Evolutionary conservation across 2,113 vertebrate species (phyloP), one percentile per base, ranked within the genome.

Genomic region (Aramus guarauna): DNA sequence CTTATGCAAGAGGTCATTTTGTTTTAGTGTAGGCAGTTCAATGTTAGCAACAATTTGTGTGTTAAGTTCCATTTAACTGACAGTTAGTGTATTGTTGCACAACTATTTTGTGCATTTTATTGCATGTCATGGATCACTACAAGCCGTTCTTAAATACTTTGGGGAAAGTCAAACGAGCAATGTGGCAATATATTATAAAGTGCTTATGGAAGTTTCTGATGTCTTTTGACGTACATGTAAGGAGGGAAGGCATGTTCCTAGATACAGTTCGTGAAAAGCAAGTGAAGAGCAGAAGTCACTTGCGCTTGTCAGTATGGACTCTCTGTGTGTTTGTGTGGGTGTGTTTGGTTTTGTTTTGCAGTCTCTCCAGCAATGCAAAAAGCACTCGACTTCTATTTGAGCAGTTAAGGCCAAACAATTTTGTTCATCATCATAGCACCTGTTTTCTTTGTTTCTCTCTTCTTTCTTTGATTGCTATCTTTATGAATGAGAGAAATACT

Each of bases 91-190:
- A 9, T 55, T 45, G 10, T 55, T 82, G 27, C 32, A 20, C 34
- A 75, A 50, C 29, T 75, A 3, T n/a, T 30, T 76, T 36, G 23
- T 73, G 17, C 14, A 5, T 69, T 15, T 71, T 36, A 9, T 55
- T 63, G 16, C 1, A 1, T 60, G 9, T 55, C 0, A 0, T 78
- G 24, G 18, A 34, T 96, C 11, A 3, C 34, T 48, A 32, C 12
- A 73, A 48, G 12, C n/a, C 39, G 30, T 78, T 59, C 23, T 79
- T 79, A 37, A 89, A 27, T 75, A 39, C 48, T 82, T 85, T 36
- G 52, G n/a, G 43, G 22, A 64, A 76, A 68, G 36, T 48, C 34
- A 83, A 72, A 47, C 29, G 72, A 76, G 48, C 12, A 9, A 13
- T 73, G 5, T 56, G 19, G 32, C 13, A 26, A 27, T 39, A 21